phyloP scores from a whole-genome alignment of 2,888 invertebrate genomes.

The Leptinotarsa rubiginosa region DNA sequence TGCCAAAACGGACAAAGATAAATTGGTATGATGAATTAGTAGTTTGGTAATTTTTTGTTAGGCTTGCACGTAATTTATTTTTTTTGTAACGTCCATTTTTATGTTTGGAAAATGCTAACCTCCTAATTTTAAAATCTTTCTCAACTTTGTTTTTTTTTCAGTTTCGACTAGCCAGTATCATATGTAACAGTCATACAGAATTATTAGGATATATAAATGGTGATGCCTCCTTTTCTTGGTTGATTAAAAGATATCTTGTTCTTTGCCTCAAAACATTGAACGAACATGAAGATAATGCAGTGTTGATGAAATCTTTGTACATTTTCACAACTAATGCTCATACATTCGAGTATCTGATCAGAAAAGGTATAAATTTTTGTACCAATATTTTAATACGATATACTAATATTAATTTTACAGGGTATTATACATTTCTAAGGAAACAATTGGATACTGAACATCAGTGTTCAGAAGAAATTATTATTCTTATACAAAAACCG shows the following conservation, averaged over 20 bases:
- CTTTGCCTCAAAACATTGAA: conserved; percentile 59
- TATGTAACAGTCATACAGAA: conserved; percentile 61
- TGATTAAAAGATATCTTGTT: conserved; percentile 61
- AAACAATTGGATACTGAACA: conserved; percentile 72
- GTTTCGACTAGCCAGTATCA: conserved; percentile 65
- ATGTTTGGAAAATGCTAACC: too few species aligned
- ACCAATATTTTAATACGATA: not conserved
- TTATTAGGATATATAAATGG: conserved; percentile 49
- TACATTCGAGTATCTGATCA: conserved; percentile 71
- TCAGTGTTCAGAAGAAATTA: conserved; percentile 73
- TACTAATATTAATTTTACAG: conserved; percentile 62
- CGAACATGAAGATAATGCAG: conserved; percentile 68
- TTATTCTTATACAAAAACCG: conserved; percentile 83
- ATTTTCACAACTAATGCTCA: conserved; percentile 72
- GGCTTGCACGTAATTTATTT: too few species aligned
- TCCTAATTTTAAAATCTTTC: not conserved
- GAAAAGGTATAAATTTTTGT: conserved; percentile 66
- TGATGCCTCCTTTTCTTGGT: conserved; percentile 66
- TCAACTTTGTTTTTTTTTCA: conserved; percentile 43
- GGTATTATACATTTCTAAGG: conserved; percentile 81
- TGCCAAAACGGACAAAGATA: conserved; percentile 73
- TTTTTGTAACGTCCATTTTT: too few species aligned
- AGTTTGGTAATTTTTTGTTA: too few species aligned
- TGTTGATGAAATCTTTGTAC: conserved; percentile 83
- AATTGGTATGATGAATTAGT: conserved; percentile 66